Evolutionary conservation across 2,113 vertebrate genomes (phyloP), one percentile per base, ranked within the genome.

Genomic region (Eira barbara): DNA sequence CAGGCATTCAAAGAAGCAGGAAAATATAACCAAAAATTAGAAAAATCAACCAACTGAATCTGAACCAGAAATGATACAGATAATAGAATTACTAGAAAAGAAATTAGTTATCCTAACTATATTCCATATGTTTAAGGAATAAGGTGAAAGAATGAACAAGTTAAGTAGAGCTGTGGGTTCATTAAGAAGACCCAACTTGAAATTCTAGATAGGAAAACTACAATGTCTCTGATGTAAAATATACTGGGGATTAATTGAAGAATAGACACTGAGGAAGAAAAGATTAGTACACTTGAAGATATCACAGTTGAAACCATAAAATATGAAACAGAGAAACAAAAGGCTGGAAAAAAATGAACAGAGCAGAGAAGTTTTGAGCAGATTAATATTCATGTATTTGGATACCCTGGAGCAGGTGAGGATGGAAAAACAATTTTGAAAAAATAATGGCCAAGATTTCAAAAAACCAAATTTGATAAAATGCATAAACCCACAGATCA

Each of bases 391-490:
- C 21, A n/a, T 27, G n/a, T 39, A 34, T 25, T 34, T 61, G 63
- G 89, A 55, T 76, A n/a, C 42, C 21, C 42, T 73, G 65, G 86
- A 59, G 39, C 17, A 34, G 42, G 27, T 63, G 8, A 47, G 12
- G n/a, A 25, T 11, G 39, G 65, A 42, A 92, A 87, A 67, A 21
- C 17, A 29, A 4, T 21, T 42, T 69, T 13, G 42, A 80, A 81
- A 52, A 87, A 81, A 63, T 52, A 39, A 81, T 18, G 42, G 42
- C 18, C 23, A 67, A 89, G 12, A 47, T 76, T 76, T 83, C 36
- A 93, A 59, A 49, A 76, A 83, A 67, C 34, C 25, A 83, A 76
- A 93, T 57, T 57, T 78, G 57, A 82, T 96, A 39, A 93, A 95
- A 88, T 55, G 45, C 55, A n/a, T 88, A 69, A 81, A 74, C 8